A percentile compares a stretch with the other conserved stretches of the same genome.
Conservation (phyloP, 2,113 vertebrate genomes). For the Hydrolagus affinis region DNA sequence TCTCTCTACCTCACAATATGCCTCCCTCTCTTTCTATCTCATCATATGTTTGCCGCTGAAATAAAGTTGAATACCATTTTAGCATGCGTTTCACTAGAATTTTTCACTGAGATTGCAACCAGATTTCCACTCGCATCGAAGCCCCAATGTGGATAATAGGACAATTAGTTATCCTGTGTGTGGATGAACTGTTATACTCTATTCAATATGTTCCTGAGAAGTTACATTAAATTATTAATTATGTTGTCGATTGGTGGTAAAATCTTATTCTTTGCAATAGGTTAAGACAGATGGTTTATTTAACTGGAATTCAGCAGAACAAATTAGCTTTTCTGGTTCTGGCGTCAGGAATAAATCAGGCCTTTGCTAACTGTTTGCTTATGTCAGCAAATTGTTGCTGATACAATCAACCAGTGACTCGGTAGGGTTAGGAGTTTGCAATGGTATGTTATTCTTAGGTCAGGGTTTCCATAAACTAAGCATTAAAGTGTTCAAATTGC, state of each 20-base stretch:
- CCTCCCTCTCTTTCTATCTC: not conserved
- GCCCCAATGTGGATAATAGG: too few species aligned
- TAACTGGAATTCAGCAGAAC: not conserved
- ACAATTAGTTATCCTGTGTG: too few species aligned
- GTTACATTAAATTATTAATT: not conserved
- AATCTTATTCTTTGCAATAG: not conserved
- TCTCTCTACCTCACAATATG: not conserved
- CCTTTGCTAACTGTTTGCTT: constrained; percentile 3
- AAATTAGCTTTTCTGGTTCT: not conserved
- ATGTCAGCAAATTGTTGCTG: not conserved
- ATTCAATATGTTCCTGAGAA: not conserved
- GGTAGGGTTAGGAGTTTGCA: constrained; percentile 12
- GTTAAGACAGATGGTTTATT: not conserved
- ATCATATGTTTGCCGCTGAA: too few species aligned
- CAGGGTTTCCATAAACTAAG: constrained; percentile 1
- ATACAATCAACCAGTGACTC: not conserved
- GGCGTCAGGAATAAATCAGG: not conserved
- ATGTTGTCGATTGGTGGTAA: not conserved
- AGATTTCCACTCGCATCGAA: too few species aligned
- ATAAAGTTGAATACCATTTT: too few species aligned
- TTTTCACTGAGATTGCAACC: too few species aligned
- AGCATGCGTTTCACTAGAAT: too few species aligned
- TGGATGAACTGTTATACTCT: too few species aligned
- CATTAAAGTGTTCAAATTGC: constrained; percentile 4
- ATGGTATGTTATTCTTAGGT: constrained; percentile 14